Evolutionary conservation across 37 sponge, comb jelly and placozoan genomes (phyloP), one percentile per base, ranked within the genome.

Genomic region (Aplysina aerophoba): DNA sequence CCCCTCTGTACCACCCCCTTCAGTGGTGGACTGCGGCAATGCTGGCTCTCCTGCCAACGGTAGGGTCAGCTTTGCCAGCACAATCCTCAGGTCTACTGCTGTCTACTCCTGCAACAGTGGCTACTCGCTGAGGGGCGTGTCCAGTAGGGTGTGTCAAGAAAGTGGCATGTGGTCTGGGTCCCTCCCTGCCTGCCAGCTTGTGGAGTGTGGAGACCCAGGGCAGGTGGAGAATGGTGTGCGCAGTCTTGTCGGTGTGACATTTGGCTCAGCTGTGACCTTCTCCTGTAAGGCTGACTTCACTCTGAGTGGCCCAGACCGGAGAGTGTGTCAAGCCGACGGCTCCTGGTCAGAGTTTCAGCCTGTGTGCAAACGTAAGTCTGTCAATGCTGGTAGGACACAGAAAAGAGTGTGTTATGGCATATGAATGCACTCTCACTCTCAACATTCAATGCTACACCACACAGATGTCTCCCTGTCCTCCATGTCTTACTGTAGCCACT

Each of bases 1-100:
- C 50, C 50, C 3, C 8, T 44, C 50, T 44, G 6, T 44, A 3
- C 50, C 50, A 11, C 8, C 50, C 72, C 27, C 36, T 71, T 71
- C 44, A 92, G 92, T 78, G 82, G 87, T 87, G 25, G 78, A 81
- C 74, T 92, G 92, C 73, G 85, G 88, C 2, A 38, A 21, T 41
- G 77, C 81, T 20, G 59, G 37, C 11, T 55, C 35, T 24, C 92
- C 92, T 28, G 85, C 28, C 30, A 91, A 87, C 56, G 92, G 92
- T 0, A 22, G 54, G 11, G 78, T 6, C n/a, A 81, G 38, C 37
- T 79, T 69, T 28, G 78, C 61, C 37, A 84, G 61, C 0, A 93
- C 81, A 0, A 89, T 74, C 22, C 89, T 83, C 59, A 93, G 65
- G 56, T 93, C 93, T 19, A 30, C 38, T 1, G 60, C 55, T 3